phyloP scores from a whole-genome alignment of 2,888 invertebrate genomes.

The Eupithecia centaureata region DNA sequence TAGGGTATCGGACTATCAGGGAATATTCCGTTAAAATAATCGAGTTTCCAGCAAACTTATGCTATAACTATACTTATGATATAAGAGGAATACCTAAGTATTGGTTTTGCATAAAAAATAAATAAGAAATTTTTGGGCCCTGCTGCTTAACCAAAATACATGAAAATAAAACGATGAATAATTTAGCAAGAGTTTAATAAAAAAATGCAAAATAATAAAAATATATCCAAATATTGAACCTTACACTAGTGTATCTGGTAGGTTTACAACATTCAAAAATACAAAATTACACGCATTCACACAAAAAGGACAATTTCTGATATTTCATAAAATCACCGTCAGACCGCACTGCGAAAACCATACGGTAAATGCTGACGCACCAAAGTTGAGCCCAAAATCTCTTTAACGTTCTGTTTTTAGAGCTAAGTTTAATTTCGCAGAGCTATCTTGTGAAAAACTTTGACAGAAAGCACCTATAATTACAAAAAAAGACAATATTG shows the following conservation, averaged over 20 bases:
- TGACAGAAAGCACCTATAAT: slow-evolving; percentile 6
- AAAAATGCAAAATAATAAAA: slow-evolving; percentile 84
- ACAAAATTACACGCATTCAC: slow-evolving; percentile 74
- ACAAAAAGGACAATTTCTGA: slow-evolving; percentile 44
- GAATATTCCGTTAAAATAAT: too few species aligned
- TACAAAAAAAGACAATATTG: not conserved
- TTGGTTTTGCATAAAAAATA: too few species aligned
- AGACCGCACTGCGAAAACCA: slow-evolving; percentile 23
- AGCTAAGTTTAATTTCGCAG: slow-evolving; percentile 3
- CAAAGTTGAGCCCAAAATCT: slow-evolving; percentile 4
- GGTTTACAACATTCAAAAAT: slow-evolving; percentile 74
- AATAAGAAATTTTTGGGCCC: too few species aligned
- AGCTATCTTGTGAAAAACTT: slow-evolving; percentile 5
- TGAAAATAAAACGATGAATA: slow-evolving; percentile 52
- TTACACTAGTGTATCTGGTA: slow-evolving; percentile 75
- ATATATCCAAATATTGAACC: slow-evolving; percentile 83
- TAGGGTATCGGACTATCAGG: too few species aligned
- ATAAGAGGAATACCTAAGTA: too few species aligned
- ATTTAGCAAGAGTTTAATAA: slow-evolving; percentile 84
- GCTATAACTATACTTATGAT: too few species aligned
- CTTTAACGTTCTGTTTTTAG: not conserved
- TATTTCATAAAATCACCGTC: slow-evolving; percentile 8
- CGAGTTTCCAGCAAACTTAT: too few species aligned
- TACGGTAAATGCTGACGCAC: slow-evolving; percentile 5
- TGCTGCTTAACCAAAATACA: not conserved